Conservation (phyloP, 1,140 invertebrate species). For the Ditylenchus dipsaci region DNA sequence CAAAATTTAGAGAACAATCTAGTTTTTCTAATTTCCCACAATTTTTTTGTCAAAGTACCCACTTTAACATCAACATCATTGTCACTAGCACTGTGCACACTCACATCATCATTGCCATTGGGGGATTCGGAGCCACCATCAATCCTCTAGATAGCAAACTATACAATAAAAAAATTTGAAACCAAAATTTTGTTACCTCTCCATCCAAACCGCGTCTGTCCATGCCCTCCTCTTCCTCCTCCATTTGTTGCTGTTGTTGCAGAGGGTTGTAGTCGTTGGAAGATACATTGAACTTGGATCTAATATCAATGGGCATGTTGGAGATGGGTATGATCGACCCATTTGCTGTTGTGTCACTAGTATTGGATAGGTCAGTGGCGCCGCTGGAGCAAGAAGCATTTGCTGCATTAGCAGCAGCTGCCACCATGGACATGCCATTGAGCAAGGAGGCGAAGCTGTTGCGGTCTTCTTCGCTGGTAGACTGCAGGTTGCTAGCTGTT, state of each 20-base stretch:
- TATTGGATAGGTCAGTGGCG: neutral
- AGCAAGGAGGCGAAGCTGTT: neutral
- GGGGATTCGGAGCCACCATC: conserved; percentile 55
- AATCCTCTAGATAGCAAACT: conserved; percentile 39
- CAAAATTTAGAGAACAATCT: no score
- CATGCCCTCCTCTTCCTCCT: conserved; percentile 6
- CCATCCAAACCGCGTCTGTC: neutral
- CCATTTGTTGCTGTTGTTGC: neutral
- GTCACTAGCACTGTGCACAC: conserved; percentile 48
- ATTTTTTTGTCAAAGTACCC: neutral
- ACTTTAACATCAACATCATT: conserved; percentile 16
- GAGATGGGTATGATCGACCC: conserved; percentile 30
- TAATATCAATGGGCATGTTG: conserved; percentile 36
- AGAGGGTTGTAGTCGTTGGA: neutral
- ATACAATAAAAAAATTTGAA: neutral
- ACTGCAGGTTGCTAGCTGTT: neutral
- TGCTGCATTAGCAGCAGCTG: neutral
- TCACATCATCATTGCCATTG: conserved; percentile 49
- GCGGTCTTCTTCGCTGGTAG: neutral
- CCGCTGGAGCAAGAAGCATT: no score
- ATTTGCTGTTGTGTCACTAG: neutral
- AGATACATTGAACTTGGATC: conserved; percentile 37
- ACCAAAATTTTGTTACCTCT: neutral
- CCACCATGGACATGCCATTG: neutral
- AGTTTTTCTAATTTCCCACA: no score